phyloP scores from a whole-genome alignment of 2,113 vertebrate species.

The Chelonoidis abingdonii region DNA sequence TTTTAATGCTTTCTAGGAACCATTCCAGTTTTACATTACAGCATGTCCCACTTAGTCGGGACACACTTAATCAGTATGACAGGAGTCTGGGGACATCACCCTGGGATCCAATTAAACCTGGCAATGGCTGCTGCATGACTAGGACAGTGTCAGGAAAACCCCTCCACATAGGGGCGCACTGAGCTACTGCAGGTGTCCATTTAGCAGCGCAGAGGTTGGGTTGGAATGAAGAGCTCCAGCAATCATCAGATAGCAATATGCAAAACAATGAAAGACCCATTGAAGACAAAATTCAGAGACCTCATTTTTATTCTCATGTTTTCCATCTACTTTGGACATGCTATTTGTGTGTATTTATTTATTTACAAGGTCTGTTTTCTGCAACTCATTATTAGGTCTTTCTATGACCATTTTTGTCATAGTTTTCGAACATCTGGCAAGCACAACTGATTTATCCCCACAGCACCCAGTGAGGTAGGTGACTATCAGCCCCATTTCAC shows the following conservation, averaged over 20 bases:
- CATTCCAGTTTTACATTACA: constrained; percentile 66
- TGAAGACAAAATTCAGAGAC: constrained; percentile 49
- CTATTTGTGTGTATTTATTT: neutral
- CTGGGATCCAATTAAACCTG: constrained; percentile 47
- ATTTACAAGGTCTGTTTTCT: neutral
- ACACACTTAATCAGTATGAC: constrained; percentile 54
- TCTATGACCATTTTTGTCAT: neutral
- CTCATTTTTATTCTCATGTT: neutral
- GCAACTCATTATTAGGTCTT: neutral
- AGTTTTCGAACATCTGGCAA: neutral
- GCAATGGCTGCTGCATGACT: neutral
- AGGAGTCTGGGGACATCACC: constrained; percentile 15
- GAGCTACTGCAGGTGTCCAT: neutral
- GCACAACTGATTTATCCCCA: neutral
- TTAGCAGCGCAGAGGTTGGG: neutral
- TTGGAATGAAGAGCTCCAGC: neutral
- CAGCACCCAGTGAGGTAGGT: neutral
- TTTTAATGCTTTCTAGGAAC: constrained; percentile 75
- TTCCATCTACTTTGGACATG: neutral
- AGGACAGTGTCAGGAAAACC: neutral
- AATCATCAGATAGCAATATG: constrained; percentile 39
- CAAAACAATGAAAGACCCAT: neutral
- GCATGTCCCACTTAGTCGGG: constrained; percentile 50
- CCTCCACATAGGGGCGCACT: neutral
- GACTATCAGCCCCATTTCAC: neutral